Conservation (phyloP, 2,888 invertebrate genomes). For the Lochmaea crataegi region DNA sequence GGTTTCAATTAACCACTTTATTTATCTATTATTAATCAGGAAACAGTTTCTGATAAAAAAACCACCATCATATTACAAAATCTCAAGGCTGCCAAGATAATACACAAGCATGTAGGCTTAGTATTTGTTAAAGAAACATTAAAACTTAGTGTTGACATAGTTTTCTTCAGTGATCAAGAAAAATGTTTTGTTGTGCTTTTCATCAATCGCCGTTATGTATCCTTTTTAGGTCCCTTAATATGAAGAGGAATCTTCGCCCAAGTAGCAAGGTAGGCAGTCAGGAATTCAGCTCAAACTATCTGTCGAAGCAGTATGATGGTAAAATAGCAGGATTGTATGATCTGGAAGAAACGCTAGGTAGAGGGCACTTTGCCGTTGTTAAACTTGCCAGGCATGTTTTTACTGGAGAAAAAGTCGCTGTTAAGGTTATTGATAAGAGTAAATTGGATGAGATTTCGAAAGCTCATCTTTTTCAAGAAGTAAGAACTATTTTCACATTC, state of each 20-base stretch:
- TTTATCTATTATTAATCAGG: background rate
- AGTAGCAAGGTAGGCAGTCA: conserved; percentile 33
- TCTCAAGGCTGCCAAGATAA: background rate
- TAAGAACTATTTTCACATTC: conserved; percentile 62
- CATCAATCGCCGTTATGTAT: background rate
- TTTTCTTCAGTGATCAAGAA: background rate
- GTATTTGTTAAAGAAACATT: background rate
- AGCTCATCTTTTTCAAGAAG: conserved; percentile 96
- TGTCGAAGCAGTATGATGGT: conserved; percentile 72
- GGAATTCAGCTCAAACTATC: conserved; percentile 24
- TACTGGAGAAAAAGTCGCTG: conserved; percentile 98
- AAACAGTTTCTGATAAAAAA: background rate
- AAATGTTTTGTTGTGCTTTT: background rate
- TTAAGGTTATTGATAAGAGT: conserved; percentile 98
- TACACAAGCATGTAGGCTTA: background rate
- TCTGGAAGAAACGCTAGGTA: conserved; percentile 95
- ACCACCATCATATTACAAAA: background rate
- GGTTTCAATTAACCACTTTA: background rate
- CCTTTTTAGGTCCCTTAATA: conserved; percentile 21
- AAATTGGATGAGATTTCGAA: conserved; percentile 96
- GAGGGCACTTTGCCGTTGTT: conserved; percentile 98
- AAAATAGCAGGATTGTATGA: conserved; percentile 98
- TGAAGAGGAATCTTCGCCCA: conserved; percentile 35
- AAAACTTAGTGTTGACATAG: background rate
- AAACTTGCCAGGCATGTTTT: conserved; percentile 98